Evolutionary conservation across 2,797 vertebrate genomes (phyloP), one percentile per base, ranked within the genome.

Genomic region (Carapus acus): DNA sequence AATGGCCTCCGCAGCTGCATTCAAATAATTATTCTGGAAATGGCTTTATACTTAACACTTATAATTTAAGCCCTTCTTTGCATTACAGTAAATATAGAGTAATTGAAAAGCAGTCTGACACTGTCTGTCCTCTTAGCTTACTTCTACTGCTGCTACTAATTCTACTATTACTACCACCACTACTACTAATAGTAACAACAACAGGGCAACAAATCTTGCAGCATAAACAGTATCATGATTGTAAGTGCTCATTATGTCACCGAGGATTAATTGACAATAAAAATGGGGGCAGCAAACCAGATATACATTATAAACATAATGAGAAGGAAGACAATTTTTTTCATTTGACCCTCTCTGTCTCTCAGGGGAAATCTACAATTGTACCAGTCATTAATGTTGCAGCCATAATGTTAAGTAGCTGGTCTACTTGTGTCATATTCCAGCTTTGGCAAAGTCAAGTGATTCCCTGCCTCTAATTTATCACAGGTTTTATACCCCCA

Each of bases 361-460:
- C 85, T 79, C 85, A 41, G 61, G 83, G 81, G 83, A 80, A 82
- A 83, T 73, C 73, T 59, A 71, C 73, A 73, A 73, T 76, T 67
- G 80, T 61, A 73, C 72, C 62, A 84, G 77, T 83, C 84, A 84
- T 84, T 84, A 85, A 83, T 81, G 78, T 70, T 81, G 69, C 72
- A 78, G 78, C 69, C 71, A 68, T 69, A 76, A 76, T 83, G 85
- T 86, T 87, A 87, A 86, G 79, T 80, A 84, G 81, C 71, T 83
- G 79, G 82, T 83, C 83, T 81, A 85, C 77, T 83, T 84, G 80
- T 88, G 83, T 85, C 85, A 85, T 69, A 80, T 71, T 71, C 56
- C 67, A 69, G 78, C 79, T 79, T 73, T 71, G 69, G 77, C 76
- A 79, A 81, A 85, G 84, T 86, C 86, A 85, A 86, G 81, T 73